phyloP scores from a whole-genome alignment of 2,797 vertebrate species.

The Parotocinclus haroldoi region DNA sequence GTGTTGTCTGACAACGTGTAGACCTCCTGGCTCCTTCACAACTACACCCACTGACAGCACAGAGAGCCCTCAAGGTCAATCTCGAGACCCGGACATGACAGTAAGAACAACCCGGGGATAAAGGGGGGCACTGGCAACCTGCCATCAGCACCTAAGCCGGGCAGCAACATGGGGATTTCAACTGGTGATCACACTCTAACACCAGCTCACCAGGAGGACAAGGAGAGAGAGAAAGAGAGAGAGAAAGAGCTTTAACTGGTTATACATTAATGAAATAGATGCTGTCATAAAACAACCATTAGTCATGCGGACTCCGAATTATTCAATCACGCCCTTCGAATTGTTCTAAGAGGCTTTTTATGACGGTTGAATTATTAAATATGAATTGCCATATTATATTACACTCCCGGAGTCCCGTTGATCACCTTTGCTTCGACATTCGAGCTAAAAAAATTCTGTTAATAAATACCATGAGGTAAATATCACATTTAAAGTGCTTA shows the following conservation, averaged over 20 bases:
- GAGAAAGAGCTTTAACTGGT: slow-evolving; percentile 1
- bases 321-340: slow-evolving; percentile 23
- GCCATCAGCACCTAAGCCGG: slow-evolving; percentile 50
- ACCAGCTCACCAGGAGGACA: slow-evolving; percentile 15
- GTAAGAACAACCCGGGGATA: slow-evolving; percentile 8
- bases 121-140: slow-evolving; percentile 36
- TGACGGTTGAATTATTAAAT: slow-evolving; percentile 28
- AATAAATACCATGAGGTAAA: slow-evolving; percentile 64
- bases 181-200: slow-evolving; percentile 52
- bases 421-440: too few species aligned
- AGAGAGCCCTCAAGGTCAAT: slow-evolving; percentile 53
- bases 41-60: slow-evolving; percentile 20
- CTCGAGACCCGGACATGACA: slow-evolving; percentile 35
- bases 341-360: slow-evolving; percentile 24
- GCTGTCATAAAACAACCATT: slow-evolving; percentile 33
- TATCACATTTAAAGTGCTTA: slow-evolving; percentile 70
- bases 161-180: slow-evolving; percentile 48
- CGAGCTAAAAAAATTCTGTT: slow-evolving; percentile 37
- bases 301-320: slow-evolving; percentile 15
- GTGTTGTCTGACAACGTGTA: slow-evolving; percentile 11
- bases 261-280: slow-evolving; percentile 24
- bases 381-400: slow-evolving; percentile 20
- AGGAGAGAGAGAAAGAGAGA: slow-evolving; percentile 32
- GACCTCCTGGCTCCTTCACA: slow-evolving; percentile 28
- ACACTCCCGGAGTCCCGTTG: not conserved